Percentiles rank a stretch among this genome's conserved stretches.
Evolutionary conservation across 2,888 invertebrate species (phyloP).

Genomic region (Dryadula phaetusa): DNA sequence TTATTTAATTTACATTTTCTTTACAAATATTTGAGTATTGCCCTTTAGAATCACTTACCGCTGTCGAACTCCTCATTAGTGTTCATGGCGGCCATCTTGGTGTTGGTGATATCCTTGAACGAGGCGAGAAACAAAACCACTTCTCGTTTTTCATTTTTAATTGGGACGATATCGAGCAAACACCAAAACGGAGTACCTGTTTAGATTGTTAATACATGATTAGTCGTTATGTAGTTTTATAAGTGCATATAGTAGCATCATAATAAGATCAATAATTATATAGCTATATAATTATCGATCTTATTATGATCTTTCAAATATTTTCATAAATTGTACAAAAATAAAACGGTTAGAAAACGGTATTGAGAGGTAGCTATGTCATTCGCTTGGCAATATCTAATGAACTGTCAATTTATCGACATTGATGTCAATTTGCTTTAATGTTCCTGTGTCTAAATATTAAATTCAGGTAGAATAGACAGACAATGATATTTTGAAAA

Average conservation of each 20-base stretch:
- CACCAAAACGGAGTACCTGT: conserved; percentile 97
- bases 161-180: conserved; percentile 97
- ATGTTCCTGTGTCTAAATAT: too few species aligned
- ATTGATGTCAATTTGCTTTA: too few species aligned
- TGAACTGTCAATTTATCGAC: too few species aligned
- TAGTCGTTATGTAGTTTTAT: neutral
- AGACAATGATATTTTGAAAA: too few species aligned
- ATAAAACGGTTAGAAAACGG: too few species aligned
- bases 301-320: too few species aligned
- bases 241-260: neutral
- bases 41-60: conserved; percentile 86
- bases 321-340: too few species aligned
- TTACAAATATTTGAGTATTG: conserved; percentile 52
- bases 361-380: too few species aligned
- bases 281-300: too few species aligned
- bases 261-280: too few species aligned
- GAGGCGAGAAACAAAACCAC: conserved; percentile 98
- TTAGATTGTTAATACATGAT: conserved; percentile 50
- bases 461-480: too few species aligned
- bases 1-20: conserved; percentile 47
- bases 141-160: conserved; percentile 98
- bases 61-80: conserved; percentile 94
- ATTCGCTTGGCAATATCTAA: too few species aligned
- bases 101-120: conserved; percentile 97
- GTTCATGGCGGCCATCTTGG: conserved; percentile 94